Evolutionary conservation across 2,113 vertebrate species (phyloP).

Genomic region (Phaethon lepturus): DNA sequence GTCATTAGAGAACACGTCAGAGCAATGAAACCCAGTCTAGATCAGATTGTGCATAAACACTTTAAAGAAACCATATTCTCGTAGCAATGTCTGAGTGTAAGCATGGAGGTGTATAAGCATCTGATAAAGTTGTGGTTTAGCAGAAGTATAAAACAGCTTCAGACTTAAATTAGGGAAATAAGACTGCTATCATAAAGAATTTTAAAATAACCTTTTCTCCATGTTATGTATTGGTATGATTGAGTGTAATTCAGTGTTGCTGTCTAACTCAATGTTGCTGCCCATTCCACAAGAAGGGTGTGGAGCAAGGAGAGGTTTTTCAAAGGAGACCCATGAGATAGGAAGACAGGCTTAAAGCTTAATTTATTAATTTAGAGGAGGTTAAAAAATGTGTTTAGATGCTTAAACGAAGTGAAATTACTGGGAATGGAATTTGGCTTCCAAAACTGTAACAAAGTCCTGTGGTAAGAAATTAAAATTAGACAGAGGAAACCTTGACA

Average conservation of each 20-base stretch:
- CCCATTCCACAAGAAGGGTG: background rate
- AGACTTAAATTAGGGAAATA: background rate
- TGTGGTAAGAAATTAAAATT: background rate
- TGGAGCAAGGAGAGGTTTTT: background rate
- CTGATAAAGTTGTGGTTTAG: background rate
- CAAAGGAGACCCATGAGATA: background rate
- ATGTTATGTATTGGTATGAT: background rate
- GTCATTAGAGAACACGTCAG: background rate
- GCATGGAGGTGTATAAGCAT: background rate
- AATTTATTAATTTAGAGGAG: background rate
- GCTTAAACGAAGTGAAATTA: background rate
- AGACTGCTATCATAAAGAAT: background rate
- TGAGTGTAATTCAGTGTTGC: background rate
- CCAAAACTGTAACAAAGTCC: background rate
- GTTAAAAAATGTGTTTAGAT: background rate
- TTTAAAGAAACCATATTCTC: background rate
- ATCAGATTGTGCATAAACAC: background rate
- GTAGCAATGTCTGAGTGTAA: background rate
- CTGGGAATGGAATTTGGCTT: background rate
- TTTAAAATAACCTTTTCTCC: background rate
- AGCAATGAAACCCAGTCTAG: background rate
- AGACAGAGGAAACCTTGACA: background rate
- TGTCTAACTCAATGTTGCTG: background rate
- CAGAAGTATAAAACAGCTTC: background rate
- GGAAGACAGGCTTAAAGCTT: background rate